Conservation (phyloP, 2,888 invertebrate genomes). For the Agriotes lineatus region DNA sequence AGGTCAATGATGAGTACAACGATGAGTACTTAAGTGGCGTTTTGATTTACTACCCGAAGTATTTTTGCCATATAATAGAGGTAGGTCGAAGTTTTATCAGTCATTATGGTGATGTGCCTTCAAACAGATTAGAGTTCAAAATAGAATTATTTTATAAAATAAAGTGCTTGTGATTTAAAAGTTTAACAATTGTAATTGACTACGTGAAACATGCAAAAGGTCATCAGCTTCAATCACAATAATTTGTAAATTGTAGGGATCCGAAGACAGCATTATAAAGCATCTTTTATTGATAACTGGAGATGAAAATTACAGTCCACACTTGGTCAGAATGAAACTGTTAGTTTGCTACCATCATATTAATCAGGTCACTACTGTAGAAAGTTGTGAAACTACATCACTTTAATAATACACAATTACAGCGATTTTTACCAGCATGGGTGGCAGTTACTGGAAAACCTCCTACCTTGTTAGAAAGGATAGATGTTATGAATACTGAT, state of each 20-base stretch:
- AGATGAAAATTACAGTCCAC: slow-evolving; percentile 18
- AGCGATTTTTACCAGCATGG: slow-evolving; percentile 50
- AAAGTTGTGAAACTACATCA: not conserved
- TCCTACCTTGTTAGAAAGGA: slow-evolving; percentile 66
- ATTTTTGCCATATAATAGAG: slow-evolving; percentile 51
- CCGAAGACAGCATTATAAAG: slow-evolving; percentile 68
- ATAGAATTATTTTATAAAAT: too few relatives aligned
- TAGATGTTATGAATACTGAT: slow-evolving; percentile 58
- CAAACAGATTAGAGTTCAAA: too few relatives aligned
- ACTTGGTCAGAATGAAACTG: slow-evolving; percentile 64
- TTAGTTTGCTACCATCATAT: slow-evolving; percentile 68
- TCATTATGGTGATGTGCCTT: too few relatives aligned
- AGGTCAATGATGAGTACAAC: slow-evolving; percentile 47
- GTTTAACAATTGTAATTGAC: too few relatives aligned
- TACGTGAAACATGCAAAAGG: too few relatives aligned
- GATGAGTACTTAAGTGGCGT: slow-evolving; percentile 49
- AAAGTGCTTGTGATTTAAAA: too few relatives aligned
- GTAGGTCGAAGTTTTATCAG: too few relatives aligned
- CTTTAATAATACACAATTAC: slow-evolving; percentile 2
- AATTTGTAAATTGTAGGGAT: slow-evolving; percentile 58
- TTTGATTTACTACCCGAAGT: slow-evolving; percentile 44
- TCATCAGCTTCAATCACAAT: too few relatives aligned
- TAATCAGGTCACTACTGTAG: slow-evolving; percentile 62
- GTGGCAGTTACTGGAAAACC: slow-evolving; percentile 60
- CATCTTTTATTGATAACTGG: slow-evolving; percentile 65